A percentile compares a stretch with the other conserved stretches of the same genome.
These are phyloP conservation scores for Cheilosia grossa DNA, from an alignment of 2,888 invertebrate genomes.

Conservation along the genomic window DNA sequence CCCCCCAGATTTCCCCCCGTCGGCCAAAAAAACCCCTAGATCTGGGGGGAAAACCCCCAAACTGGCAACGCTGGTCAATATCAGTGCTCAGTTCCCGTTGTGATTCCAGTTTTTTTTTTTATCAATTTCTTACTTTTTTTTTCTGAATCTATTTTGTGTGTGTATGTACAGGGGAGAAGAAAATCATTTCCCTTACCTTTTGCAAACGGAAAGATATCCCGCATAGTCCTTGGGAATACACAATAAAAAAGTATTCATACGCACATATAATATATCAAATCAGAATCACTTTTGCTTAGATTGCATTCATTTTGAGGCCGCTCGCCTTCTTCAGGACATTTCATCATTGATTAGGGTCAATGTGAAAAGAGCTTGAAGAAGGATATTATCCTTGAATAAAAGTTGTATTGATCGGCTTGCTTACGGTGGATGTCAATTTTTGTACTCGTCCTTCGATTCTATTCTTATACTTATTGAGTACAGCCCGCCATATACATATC, in stretches of 20 bases:
- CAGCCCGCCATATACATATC: background rate
- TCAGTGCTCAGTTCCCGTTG: slow-evolving; percentile 59
- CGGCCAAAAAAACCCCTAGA: no score
- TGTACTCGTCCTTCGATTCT: slow-evolving; percentile 2
- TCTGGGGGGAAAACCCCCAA: no score
- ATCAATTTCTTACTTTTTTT: slow-evolving; percentile 12
- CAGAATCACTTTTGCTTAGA: slow-evolving; percentile 73
- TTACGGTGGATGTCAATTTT: slow-evolving; percentile 61
- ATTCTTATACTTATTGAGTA: slow-evolving; percentile 15
- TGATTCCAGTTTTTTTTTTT: slow-evolving; percentile 18
- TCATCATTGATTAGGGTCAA: slow-evolving; percentile 60
- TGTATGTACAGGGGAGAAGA: slow-evolving; percentile 17
- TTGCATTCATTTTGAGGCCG: slow-evolving; percentile 69
- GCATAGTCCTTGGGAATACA: slow-evolving; percentile 52
- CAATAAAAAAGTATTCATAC: slow-evolving; percentile 35
- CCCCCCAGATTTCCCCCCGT: no score
- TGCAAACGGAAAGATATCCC: slow-evolving; percentile 53
- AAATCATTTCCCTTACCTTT: slow-evolving; percentile 67
- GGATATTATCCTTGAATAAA: slow-evolving; percentile 72
- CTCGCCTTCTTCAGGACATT: slow-evolving; percentile 44
- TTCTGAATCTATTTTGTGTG: slow-evolving; percentile 50
- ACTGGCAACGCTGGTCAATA: no score
- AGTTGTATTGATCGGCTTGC: slow-evolving; percentile 71
- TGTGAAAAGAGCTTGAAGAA: slow-evolving; percentile 26
- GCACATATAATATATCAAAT: slow-evolving; percentile 68